Percentiles rank a stretch among this genome's conserved stretches.
Evolutionary conservation across 2,113 vertebrate genomes (phyloP).

Genomic region (Coryphaenoides rupestris): DNA sequence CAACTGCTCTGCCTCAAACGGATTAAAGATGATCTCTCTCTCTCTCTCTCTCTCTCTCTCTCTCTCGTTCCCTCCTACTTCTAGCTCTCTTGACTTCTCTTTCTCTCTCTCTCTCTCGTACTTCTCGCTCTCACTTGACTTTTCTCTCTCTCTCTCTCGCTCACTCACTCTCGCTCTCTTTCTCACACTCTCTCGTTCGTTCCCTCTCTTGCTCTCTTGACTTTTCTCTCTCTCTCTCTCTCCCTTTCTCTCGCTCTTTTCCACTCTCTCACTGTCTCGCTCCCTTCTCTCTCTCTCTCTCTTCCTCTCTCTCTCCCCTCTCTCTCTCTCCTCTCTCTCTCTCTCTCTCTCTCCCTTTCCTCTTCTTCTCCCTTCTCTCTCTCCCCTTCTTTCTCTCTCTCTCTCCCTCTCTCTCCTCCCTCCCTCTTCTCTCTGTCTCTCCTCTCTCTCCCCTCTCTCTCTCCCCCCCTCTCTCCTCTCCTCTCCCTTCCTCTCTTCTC

Average conservation of each 20-base stretch:
- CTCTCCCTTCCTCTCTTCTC: constrained; percentile 26
- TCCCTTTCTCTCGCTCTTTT: constrained; percentile 56
- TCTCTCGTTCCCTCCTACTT: constrained; percentile 25
- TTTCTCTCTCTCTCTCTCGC: constrained; percentile 59
- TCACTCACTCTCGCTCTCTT: constrained; percentile 33
- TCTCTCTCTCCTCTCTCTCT: too few species aligned
- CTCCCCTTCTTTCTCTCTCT: constrained; percentile 38
- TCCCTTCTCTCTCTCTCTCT: constrained; percentile 63
- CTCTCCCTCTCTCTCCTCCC: constrained; percentile 52
- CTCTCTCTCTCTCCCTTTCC: too few species aligned
- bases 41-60: constrained; percentile 40
- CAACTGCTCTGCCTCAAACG: constrained; percentile 74
- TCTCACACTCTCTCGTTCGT: too few species aligned
- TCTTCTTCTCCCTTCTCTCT: constrained; percentile 28
- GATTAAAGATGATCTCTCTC: constrained; percentile 74
- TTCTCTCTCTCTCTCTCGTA: too few species aligned
- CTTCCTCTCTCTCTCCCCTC: constrained; percentile 40
- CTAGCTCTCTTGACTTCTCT: constrained; percentile 36
- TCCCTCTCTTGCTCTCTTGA: too few species aligned
- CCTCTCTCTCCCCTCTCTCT: constrained; percentile 58
- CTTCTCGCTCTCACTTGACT: constrained; percentile 31
- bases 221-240: too few species aligned
- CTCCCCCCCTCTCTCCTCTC: constrained; percentile 25
- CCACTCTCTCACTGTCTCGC: constrained; percentile 20
- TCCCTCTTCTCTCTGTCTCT: constrained; percentile 37